Conservation (phyloP, 1,140 invertebrate genomes). For the Pteromalus puparum region DNA sequence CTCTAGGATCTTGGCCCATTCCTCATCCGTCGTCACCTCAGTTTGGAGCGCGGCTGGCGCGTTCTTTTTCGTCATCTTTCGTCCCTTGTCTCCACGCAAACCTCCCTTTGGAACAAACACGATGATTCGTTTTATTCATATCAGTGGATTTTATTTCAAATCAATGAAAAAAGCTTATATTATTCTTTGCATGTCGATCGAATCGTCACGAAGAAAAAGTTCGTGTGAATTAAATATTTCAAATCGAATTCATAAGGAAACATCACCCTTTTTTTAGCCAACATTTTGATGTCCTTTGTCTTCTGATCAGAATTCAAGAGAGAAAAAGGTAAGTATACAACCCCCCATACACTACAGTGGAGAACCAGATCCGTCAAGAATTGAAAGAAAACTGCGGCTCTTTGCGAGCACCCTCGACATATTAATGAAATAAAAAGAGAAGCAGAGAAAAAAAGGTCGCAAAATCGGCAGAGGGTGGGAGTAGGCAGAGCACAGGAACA, state of each 20-base stretch:
- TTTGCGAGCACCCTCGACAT: neutral
- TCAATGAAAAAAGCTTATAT: neutral
- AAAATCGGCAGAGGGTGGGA: neutral
- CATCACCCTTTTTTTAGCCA: slow-evolving; percentile 63
- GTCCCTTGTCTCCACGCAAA: slow-evolving; percentile 50
- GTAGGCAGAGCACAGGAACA: neutral
- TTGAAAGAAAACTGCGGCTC: slow-evolving; percentile 17
- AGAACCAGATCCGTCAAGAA: slow-evolving; percentile 1
- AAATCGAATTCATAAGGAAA: slow-evolving; percentile 37
- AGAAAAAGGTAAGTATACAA: neutral
- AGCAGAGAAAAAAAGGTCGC: slow-evolving; percentile 23
- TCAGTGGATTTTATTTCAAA: slow-evolving; percentile 14
- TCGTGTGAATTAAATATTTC: neutral
- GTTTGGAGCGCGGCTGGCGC: slow-evolving; percentile 84
- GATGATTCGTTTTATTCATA: slow-evolving; percentile 37
- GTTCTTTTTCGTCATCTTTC: slow-evolving; percentile 82
- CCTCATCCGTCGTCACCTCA: slow-evolving; percentile 89
- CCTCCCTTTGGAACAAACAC: slow-evolving; percentile 60
- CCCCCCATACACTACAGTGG: neutral
- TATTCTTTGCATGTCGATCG: neutral
- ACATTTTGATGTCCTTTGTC: slow-evolving; percentile 58
- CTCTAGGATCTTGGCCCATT: slow-evolving; percentile 88
- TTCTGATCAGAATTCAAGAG: neutral
- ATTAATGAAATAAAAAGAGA: slow-evolving; percentile 38
- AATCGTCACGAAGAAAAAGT: neutral